Evolutionary conservation across 2,113 vertebrate species (phyloP).

Genomic region (Fulmarus glacialis): DNA sequence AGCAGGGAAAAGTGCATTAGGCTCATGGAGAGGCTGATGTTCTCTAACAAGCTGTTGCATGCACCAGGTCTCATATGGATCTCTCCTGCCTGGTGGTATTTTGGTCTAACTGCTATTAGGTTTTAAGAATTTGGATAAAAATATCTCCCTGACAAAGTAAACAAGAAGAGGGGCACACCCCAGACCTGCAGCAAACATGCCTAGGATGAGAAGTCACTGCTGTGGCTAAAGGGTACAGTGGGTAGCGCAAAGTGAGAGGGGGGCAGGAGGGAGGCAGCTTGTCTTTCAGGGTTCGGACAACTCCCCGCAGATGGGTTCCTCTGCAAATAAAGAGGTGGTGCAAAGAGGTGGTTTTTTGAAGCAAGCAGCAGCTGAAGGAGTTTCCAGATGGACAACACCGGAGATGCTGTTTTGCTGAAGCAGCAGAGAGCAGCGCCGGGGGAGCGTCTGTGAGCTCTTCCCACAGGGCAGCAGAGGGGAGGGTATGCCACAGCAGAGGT

Average conservation of each 20-base stretch:
- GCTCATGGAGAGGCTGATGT: neutral
- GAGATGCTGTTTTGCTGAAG: neutral
- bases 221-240: no score
- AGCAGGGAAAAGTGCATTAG: neutral
- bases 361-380: neutral
- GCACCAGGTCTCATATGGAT: neutral
- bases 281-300: neutral
- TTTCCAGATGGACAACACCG: neutral
- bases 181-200: neutral
- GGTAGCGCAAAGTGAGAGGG: neutral
- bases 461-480: neutral
- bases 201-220: neutral
- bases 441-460: neutral
- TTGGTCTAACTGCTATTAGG: neutral
- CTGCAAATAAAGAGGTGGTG: neutral
- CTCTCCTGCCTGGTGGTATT: neutral
- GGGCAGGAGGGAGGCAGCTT: neutral
- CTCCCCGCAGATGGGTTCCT: neutral
- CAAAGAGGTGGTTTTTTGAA: neutral
- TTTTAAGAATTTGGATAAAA: neutral
- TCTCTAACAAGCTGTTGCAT: neutral
- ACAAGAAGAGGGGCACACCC: neutral
- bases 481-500: rapidly evolving
- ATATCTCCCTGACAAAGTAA: neutral
- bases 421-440: neutral